Evolutionary conservation across 1,140 invertebrate genomes (phyloP).

Genomic region (Drosophila insularis): DNA sequence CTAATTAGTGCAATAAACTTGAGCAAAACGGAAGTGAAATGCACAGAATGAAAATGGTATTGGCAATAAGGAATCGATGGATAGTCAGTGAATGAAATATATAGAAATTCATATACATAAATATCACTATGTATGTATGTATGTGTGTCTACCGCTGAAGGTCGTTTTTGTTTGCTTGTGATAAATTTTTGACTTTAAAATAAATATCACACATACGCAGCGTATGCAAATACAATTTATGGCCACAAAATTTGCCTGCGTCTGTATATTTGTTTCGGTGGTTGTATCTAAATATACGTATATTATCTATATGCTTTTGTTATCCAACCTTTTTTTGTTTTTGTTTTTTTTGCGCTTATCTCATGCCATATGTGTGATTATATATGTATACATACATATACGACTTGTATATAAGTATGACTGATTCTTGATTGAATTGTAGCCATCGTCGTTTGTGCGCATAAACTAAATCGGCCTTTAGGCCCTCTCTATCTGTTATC

Average conservation of each 20-base stretch:
- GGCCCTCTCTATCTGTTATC: neutral
- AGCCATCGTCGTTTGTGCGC: slow-evolving; percentile 19
- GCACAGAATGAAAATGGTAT: slow-evolving; percentile 22
- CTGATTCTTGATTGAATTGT: slow-evolving; percentile 66
- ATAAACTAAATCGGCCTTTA: slow-evolving; percentile 26
- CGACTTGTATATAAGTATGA: slow-evolving; percentile 33
- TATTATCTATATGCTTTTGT: slow-evolving; percentile 46
- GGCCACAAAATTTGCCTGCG: neutral
- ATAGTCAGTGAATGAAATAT: slow-evolving; percentile 48
- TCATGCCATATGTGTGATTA: slow-evolving; percentile 7
- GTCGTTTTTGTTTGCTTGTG: slow-evolving; percentile 71
- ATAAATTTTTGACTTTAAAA: slow-evolving; percentile 55
- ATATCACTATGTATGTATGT: neutral
- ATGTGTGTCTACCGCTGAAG: slow-evolving; percentile 47
- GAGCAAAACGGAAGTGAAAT: slow-evolving; percentile 34
- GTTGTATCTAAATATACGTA: slow-evolving; percentile 20
- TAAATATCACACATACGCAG: slow-evolving; percentile 60
- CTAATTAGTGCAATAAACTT: slow-evolving; percentile 25
- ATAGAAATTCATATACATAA: slow-evolving; percentile 36
- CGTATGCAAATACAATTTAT: slow-evolving; percentile 39
- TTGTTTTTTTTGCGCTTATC: slow-evolving; percentile 39
- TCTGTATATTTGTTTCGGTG: slow-evolving; percentile 34
- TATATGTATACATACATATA: slow-evolving; percentile 4
- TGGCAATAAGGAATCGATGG: slow-evolving; percentile 47
- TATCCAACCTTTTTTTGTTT: slow-evolving; percentile 56